phyloP scores from a whole-genome alignment of 2,113 vertebrate genomes.

The Barbus barbus region DNA sequence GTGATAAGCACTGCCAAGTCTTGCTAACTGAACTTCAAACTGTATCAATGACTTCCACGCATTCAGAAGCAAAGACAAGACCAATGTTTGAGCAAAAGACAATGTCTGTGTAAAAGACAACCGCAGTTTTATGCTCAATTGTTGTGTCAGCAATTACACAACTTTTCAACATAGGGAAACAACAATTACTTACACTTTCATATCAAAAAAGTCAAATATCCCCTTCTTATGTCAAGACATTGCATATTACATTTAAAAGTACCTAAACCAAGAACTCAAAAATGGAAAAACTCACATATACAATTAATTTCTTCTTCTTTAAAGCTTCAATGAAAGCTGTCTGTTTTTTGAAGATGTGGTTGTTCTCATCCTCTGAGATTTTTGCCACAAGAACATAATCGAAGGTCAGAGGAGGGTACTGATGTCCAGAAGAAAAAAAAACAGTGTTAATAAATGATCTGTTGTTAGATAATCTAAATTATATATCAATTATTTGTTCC shows the following conservation, averaged over 20 bases:
- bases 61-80: too few relatives aligned
- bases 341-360: constrained; percentile 65
- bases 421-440: constrained; percentile 1
- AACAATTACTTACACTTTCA: neutral
- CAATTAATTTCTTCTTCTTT: constrained; percentile 74
- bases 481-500: too few relatives aligned
- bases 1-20: neutral
- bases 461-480: too few relatives aligned
- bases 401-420: constrained; percentile 70
- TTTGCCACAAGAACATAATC: constrained; percentile 86
- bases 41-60: neutral
- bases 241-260: neutral
- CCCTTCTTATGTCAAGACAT: neutral
- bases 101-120: too few relatives aligned
- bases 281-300: constrained; percentile 63
- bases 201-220: neutral
- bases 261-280: neutral
- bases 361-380: constrained; percentile 15
- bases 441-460: neutral
- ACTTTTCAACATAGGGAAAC: neutral
- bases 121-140: too few relatives aligned
- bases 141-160: neutral
- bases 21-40: neutral
- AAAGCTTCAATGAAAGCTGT: constrained; percentile 76
- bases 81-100: neutral